Evolutionary conservation across 2,888 invertebrate species (phyloP).

Genomic region (Theretra japonica): DNA sequence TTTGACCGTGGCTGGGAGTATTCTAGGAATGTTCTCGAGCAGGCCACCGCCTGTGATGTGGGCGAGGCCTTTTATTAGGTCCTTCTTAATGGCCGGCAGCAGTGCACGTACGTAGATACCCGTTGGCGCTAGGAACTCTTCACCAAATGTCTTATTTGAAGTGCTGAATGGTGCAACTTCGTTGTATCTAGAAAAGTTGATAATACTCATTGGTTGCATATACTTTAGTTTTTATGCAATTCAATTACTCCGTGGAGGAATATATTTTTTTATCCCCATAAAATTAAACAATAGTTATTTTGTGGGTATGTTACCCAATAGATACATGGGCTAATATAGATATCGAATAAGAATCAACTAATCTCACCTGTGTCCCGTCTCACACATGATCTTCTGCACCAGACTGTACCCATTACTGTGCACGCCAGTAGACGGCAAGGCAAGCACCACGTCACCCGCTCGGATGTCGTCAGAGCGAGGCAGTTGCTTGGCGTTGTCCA

Average conservation of each 20-base stretch:
- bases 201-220: too few species aligned
- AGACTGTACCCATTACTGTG: slow-evolving; percentile 98
- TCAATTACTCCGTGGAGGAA: too few species aligned
- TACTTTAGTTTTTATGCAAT: not conserved
- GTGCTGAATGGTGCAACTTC: slow-evolving; percentile 75
- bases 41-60: slow-evolving; percentile 98
- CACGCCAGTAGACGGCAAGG: slow-evolving; percentile 94
- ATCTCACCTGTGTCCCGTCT: slow-evolving; percentile 84
- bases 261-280: too few species aligned
- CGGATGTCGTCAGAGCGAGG: slow-evolving; percentile 88
- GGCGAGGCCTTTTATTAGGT: slow-evolving; percentile 92
- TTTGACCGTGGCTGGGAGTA: slow-evolving; percentile 88
- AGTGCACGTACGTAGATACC: slow-evolving; percentile 93
- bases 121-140: slow-evolving; percentile 93
- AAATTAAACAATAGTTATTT: too few species aligned
- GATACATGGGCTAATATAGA: too few species aligned
- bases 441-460: slow-evolving; percentile 92
- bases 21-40: slow-evolving; percentile 93
- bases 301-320: too few species aligned
- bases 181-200: slow-evolving; percentile 56
- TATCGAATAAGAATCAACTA: too few species aligned
- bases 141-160: slow-evolving; percentile 83
- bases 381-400: slow-evolving; percentile 91
- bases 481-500: slow-evolving; percentile 89
- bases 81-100: slow-evolving; percentile 88